Conservation (phyloP, 1,140 invertebrate species). For the Apis laboriosa region DNA sequence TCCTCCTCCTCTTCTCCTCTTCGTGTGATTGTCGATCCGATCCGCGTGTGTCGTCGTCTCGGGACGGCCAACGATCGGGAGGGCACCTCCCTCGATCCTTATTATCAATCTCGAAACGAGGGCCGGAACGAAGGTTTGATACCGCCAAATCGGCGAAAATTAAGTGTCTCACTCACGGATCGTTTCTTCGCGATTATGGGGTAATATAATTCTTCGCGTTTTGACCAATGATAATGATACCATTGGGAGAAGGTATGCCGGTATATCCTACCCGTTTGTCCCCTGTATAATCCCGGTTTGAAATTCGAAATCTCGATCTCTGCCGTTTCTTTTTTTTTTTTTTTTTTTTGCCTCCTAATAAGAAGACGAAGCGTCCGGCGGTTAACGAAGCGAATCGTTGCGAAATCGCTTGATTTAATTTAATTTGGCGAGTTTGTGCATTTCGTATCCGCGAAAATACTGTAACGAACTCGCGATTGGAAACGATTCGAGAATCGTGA, state of each 20-base stretch:
- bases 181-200: conserved; percentile 37
- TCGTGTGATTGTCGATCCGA: conserved; percentile 16
- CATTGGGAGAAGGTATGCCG: neutral
- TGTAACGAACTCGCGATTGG: neutral
- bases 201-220: conserved; percentile 31
- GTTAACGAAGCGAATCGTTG: neutral
- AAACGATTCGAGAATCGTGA: conserved; percentile 27
- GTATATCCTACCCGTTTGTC: neutral
- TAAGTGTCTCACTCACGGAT: conserved; percentile 26
- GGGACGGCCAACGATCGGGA: conserved; percentile 38
- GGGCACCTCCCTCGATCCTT: conserved; percentile 22
- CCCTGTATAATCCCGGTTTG: neutral
- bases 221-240: conserved; percentile 44
- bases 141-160: conserved; percentile 42
- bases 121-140: conserved; percentile 13
- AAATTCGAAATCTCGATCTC: neutral
- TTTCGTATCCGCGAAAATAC: neutral
- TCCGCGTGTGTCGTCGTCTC: neutral
- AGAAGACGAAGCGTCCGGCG: no score
- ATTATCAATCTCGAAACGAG: conserved; percentile 48
- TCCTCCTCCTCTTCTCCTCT: neutral
- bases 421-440: neutral
- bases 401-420: conserved; percentile 22
- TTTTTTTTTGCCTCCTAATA: neutral
- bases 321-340: neutral